Base-by-base conservation (phyloP, 2,113 vertebrate species). In the Cochlearius cochlearius region DNA sequence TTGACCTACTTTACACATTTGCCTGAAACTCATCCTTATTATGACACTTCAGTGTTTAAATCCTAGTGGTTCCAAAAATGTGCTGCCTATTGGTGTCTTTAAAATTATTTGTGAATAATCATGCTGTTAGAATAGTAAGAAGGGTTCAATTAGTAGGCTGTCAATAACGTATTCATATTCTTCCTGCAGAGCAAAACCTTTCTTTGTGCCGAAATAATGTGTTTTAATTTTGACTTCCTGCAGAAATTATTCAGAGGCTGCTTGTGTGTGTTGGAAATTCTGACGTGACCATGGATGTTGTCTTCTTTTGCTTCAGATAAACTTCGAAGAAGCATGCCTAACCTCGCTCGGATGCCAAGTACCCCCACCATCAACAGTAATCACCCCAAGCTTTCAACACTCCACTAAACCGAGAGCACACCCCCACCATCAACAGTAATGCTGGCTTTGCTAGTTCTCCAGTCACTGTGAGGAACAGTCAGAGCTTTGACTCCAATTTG, bases 311-410 rank as follows among this genome's bases (percentile, higher is more conserved):
- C 80, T 92, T 32, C 93, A 99, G 99, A 99, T 96, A 99, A 99
- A 88, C 98, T 99, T 85, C 98, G 99, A 85, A 98, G 99, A 97
- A 99, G 99, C 98, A 99, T 99, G 99, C 99, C 99, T 88, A 99
- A 99, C 92, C 98, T 99, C 10, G 97, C 99, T 74, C 98, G 98
- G 88, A 98, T 99, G 97, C 98, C 99, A 63, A 98, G 98, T 95
- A 98, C 99, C 68, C 89, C 98, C 9, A 91, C 98, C 30, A 84
- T 98, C 18, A 96, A 96, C 93, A 98, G 96, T 90, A 98, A 86
- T 26, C n/a, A n/a, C n/a, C n/a, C n/a, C n/a, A n/a, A n/a, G n/a
- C n/a, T n/a, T n/a, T n/a, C n/a, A n/a, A n/a, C n/a, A n/a, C n/a
- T n/a, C n/a, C n/a, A n/a, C n/a, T n/a, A n/a, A n/a, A n/a, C n/a